These are phyloP conservation scores for Desoria tigrina DNA, from an alignment of 2,888 invertebrate genomes.

Conservation along the genomic window DNA sequence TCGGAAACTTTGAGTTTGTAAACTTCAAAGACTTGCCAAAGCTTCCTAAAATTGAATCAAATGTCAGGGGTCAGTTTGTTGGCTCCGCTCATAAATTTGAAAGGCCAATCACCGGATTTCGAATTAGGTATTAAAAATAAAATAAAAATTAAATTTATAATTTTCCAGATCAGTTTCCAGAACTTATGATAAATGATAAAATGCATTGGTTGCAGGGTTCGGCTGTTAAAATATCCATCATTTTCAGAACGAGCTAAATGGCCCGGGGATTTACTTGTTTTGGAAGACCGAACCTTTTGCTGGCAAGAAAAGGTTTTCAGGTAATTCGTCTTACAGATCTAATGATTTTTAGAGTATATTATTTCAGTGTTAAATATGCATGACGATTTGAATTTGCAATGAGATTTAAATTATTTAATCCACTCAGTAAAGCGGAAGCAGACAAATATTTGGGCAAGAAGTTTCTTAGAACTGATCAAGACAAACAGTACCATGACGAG, in stretches of 20 bases:
- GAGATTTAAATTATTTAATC: too few species aligned
- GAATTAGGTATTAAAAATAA: constrained; percentile 21
- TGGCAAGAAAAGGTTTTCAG: constrained; percentile 46
- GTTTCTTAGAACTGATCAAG: constrained; percentile 32
- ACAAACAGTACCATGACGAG: constrained; percentile 29
- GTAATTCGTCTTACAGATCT: constrained; percentile 9
- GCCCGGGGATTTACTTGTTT: constrained; percentile 29
- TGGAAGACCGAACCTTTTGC: constrained; percentile 36
- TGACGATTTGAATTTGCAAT: background rate
- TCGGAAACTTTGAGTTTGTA: constrained; percentile 12
- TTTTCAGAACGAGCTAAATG: constrained; percentile 26
- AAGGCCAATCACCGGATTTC: constrained; percentile 28
- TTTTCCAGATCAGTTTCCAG: background rate
- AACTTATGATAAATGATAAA: too few species aligned
- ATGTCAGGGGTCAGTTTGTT: constrained; percentile 22
- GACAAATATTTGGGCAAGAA: constrained; percentile 26
- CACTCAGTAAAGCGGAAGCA: constrained; percentile 31
- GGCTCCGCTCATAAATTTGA: constrained; percentile 26
- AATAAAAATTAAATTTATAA: constrained; percentile 1
- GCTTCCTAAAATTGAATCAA: constrained; percentile 32
- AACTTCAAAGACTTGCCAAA: constrained; percentile 20
- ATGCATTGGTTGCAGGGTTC: constrained; percentile 27
- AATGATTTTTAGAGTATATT: too few species aligned
- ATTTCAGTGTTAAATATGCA: background rate
- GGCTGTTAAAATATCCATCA: constrained; percentile 38